Conservation (phyloP, 2,113 vertebrate genomes). For the Mionectes macconnelli region DNA sequence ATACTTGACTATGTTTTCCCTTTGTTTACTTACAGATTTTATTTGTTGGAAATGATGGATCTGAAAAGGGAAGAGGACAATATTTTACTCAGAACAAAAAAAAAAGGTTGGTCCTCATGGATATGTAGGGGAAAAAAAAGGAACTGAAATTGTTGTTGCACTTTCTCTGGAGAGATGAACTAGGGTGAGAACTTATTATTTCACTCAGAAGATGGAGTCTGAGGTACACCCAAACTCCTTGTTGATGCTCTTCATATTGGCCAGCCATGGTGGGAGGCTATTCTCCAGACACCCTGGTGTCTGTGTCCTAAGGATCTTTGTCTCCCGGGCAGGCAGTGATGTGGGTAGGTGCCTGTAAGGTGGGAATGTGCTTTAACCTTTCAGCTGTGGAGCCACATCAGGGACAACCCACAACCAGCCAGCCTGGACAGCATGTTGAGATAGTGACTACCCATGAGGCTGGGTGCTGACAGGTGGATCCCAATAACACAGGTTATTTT, state of each 20-base stretch:
- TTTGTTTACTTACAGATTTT: neutral
- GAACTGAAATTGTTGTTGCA: neutral
- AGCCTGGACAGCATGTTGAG: neutral
- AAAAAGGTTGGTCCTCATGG: too few species aligned
- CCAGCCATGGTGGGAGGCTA: neutral
- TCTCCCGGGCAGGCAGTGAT: neutral
- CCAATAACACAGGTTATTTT: neutral
- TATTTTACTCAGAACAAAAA: neutral
- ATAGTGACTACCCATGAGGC: neutral
- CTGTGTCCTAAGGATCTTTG: neutral
- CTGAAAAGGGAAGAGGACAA: neutral
- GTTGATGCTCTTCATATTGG: neutral
- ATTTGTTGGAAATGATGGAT: neutral
- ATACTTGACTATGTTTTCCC: neutral
- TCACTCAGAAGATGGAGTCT: neutral
- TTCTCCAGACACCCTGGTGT: neutral
- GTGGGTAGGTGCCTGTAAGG: neutral
- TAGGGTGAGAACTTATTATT: neutral
- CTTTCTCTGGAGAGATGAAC: neutral
- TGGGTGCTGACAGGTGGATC: neutral
- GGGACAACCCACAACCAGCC: accelerated
- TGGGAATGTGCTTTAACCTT: neutral
- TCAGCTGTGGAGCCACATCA: neutral
- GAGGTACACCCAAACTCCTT: neutral
- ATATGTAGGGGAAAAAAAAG: neutral